Evolutionary conservation across 1,140 invertebrate genomes (phyloP).

Genomic region (Ceratosolen fusciceps): DNA sequence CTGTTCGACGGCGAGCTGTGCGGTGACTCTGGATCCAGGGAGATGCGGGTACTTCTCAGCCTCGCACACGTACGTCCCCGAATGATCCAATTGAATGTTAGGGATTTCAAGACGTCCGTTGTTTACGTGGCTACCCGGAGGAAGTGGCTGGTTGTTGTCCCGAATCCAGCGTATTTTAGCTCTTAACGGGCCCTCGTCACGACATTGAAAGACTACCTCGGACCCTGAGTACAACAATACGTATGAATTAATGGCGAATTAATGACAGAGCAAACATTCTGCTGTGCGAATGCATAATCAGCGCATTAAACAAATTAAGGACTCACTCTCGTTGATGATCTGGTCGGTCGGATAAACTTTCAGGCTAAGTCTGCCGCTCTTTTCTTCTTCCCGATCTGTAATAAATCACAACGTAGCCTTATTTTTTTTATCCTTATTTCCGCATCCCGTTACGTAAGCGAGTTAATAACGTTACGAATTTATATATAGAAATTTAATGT

Average conservation of each 20-base stretch:
- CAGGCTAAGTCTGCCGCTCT: constrained; percentile 72
- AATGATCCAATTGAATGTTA: constrained; percentile 82
- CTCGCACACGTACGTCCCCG: constrained; percentile 87
- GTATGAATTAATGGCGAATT: no score
- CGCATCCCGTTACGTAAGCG: no score
- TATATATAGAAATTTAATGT: no score
- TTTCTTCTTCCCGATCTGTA: constrained; percentile 34
- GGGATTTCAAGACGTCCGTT: constrained; percentile 88
- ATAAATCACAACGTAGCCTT: no score
- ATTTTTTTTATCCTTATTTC: no score
- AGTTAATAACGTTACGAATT: no score
- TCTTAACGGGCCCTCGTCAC: constrained; percentile 86
- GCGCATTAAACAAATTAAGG: constrained; percentile 31
- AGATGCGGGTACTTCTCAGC: constrained; percentile 78
- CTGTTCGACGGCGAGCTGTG: constrained; percentile 79
- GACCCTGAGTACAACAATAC: constrained; percentile 75
- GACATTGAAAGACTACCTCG: constrained; percentile 92
- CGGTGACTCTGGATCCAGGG: constrained; percentile 74
- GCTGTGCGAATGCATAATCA: no score
- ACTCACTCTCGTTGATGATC: constrained; percentile 87
- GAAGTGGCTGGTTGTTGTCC: constrained; percentile 79
- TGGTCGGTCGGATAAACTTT: constrained; percentile 83
- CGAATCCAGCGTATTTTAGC: constrained; percentile 84
- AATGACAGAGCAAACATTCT: no score
- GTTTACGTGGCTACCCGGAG: constrained; percentile 78